phyloP scores from a whole-genome alignment of 2,113 vertebrate genomes.

The Nothoprocta perdicaria region DNA sequence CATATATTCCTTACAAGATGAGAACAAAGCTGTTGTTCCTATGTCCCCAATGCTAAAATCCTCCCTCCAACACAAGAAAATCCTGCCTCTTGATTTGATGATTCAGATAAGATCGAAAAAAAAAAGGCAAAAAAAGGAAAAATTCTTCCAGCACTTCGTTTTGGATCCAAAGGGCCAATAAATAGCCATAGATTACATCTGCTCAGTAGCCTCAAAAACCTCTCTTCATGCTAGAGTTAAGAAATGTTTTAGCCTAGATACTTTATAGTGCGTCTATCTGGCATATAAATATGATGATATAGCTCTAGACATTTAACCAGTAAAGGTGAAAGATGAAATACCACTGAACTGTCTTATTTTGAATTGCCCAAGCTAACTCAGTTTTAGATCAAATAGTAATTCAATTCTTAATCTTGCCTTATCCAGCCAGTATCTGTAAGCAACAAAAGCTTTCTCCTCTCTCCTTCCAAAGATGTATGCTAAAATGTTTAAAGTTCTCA shows the following conservation, averaged over 20 bases:
- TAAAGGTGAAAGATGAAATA: background rate
- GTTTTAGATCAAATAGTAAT: background rate
- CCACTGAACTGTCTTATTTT: background rate
- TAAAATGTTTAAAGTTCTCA: background rate
- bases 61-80: background rate
- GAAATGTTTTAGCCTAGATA: background rate
- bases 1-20: background rate
- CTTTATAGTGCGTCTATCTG: background rate
- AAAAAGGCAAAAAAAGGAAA: fast-evolving
- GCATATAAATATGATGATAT: background rate
- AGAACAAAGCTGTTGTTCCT: background rate
- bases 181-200: background rate
- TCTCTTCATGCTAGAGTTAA: background rate
- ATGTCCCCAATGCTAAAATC: background rate
- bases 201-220: background rate
- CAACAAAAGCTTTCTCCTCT: background rate
- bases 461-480: background rate
- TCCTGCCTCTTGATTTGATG: background rate
- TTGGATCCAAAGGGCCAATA: background rate
- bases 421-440: background rate
- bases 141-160: background rate
- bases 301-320: background rate
- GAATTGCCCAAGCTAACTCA: background rate
- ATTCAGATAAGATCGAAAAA: background rate
- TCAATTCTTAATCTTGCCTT: background rate